phyloP scores from a whole-genome alignment of 2,113 vertebrate species.

The Papio anubis region DNA sequence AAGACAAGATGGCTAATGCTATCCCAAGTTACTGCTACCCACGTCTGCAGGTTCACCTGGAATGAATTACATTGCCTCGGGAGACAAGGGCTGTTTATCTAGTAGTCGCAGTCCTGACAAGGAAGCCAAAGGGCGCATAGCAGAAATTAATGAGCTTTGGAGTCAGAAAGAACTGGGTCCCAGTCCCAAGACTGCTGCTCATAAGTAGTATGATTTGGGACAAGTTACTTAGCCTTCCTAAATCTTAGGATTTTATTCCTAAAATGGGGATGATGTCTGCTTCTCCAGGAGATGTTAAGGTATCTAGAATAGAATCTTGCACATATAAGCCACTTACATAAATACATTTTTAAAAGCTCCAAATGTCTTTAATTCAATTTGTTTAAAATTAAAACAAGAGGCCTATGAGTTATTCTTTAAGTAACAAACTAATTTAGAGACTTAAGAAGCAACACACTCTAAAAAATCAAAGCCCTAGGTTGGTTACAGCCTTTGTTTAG shows the following conservation, averaged over 20 bases:
- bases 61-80: background rate
- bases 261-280: background rate
- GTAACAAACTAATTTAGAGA: background rate
- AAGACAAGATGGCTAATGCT: background rate
- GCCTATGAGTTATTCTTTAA: background rate
- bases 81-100: background rate
- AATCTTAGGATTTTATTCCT: background rate
- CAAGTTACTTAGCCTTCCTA: background rate
- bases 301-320: background rate
- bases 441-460: background rate
- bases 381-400: slow-evolving; percentile 41
- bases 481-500: background rate
- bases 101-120: background rate
- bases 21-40: background rate
- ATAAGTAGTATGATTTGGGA: background rate
- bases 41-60: background rate
- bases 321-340: background rate
- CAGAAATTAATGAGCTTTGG: background rate
- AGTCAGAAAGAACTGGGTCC: background rate
- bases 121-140: background rate
- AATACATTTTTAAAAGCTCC: background rate
- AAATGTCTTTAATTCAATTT: background rate
- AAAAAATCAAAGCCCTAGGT: background rate
- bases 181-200: background rate
- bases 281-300: background rate